Evolutionary conservation across 2,888 invertebrate species (phyloP), one percentile per base, ranked within the genome.

Genomic region (Drosophila anomelani): DNA sequence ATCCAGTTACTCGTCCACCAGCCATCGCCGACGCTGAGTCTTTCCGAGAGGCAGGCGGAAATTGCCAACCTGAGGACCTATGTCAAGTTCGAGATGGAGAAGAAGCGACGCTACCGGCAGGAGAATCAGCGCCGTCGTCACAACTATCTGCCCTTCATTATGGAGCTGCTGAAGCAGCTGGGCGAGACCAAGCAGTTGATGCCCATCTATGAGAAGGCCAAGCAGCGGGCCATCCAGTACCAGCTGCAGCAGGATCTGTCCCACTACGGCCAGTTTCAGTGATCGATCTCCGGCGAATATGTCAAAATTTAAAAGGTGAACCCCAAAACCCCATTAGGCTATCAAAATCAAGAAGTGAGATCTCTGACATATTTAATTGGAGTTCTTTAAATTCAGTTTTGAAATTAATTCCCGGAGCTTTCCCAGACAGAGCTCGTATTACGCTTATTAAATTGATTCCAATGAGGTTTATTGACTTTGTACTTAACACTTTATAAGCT

Each of bases 111-210:
- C 80, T 98, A 98, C 70, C 91, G 90, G 80, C 94, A 96, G 64
- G 99, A 99, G 92, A 98, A 98, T 93, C 95, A 96, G 26, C 95
- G 99, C 43, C 94, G 99, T 62, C 96, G 98, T 90, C 99, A 99
- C 93, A 99, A 99, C 92, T 99, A 99, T 93, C 93, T 99, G 77
- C 99, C 99, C 0, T 95, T 99, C 80, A 98, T 99, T 77, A 96
- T 99, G 82, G 97, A 98, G 91, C 94, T 99, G 68, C 93, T 99
- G 46, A 98, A 97, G 93, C 95, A 98, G 83, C 94, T 99, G 77
- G 99, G 98, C 0, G 96, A 97, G 91, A 96, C 98, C 91, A 98
- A 97, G 51, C 97, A 97, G 92, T 93, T 99, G 61, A 94, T 96
- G 87, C 96, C 97, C 1, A 93, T 99, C 26, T 96, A 97, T 90